A percentile compares a stretch with the other conserved stretches of the same genome.
Conservation (phyloP, 2,113 vertebrate genomes). For the Poicephalus gulielmi region DNA sequence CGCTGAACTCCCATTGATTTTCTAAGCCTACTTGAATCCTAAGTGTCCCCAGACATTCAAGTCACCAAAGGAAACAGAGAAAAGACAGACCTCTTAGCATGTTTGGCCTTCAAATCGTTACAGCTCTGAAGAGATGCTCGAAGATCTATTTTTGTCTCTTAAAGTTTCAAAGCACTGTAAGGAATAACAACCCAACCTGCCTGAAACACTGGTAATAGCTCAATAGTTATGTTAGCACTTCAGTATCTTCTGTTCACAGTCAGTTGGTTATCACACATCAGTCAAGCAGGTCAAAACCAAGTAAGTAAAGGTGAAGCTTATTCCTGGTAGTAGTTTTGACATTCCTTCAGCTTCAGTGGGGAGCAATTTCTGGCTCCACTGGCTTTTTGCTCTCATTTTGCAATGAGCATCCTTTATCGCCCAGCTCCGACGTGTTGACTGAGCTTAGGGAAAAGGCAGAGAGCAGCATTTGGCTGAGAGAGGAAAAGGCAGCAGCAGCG, state of each 20-base stretch:
- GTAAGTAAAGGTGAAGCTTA: neutral
- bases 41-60: neutral
- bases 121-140: neutral
- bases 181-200: neutral
- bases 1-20: constrained; percentile 39
- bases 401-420: neutral
- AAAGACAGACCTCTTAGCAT: neutral
- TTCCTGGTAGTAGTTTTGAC: neutral
- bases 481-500: neutral
- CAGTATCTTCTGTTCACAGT: neutral
- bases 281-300: neutral
- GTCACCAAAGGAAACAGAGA: neutral
- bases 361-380: neutral
- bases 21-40: neutral
- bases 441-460: neutral
- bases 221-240: neutral
- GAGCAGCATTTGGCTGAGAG: neutral
- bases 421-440: neutral
- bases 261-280: neutral
- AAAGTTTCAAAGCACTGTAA: neutral
- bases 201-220: neutral
- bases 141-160: neutral
- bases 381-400: neutral
- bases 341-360: neutral
- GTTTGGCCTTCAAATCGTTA: neutral